Evolutionary conservation across 1,140 invertebrate species (phyloP).

Genomic region (Atta texana): DNA sequence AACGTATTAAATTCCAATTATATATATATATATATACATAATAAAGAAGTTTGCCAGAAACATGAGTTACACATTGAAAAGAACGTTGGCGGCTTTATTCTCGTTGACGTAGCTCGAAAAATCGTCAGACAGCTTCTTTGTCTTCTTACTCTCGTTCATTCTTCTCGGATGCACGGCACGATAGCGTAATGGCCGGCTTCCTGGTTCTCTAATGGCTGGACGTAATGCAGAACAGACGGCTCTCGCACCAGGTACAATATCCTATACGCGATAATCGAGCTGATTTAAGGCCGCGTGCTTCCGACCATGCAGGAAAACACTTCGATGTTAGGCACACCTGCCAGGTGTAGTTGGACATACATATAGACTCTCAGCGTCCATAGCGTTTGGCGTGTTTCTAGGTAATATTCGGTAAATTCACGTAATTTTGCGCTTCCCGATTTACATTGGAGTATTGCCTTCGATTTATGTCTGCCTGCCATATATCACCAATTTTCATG

Average conservation of each 20-base stretch:
- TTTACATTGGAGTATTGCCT: constrained; percentile 71
- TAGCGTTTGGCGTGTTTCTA: constrained; percentile 77
- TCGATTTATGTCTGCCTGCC: constrained; percentile 53
- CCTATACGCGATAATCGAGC: constrained; percentile 82
- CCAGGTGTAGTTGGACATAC: constrained; percentile 65
- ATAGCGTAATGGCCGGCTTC: constrained; percentile 83
- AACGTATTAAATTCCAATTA: constrained; percentile 14
- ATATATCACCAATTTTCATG: constrained; percentile 23
- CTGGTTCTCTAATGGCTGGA: constrained; percentile 78
- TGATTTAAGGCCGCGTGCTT: constrained; percentile 82
- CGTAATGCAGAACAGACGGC: constrained; percentile 60
- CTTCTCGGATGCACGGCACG: constrained; percentile 65
- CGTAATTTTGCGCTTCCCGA: constrained; percentile 80
- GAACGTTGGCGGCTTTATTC: constrained; percentile 35
- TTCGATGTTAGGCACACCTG: constrained; percentile 79
- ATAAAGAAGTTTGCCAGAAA: not conserved
- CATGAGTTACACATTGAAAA: constrained; percentile 20
- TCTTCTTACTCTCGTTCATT: constrained; percentile 65
- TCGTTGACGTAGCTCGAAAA: constrained; percentile 61
- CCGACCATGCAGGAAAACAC: constrained; percentile 82
- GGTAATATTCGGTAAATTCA: constrained; percentile 82
- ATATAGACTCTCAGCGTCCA: not conserved
- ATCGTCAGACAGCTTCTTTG: constrained; percentile 58
- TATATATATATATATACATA: not conserved
- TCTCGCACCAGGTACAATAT: constrained; percentile 76